Evolutionary conservation across 2,888 invertebrate genomes (phyloP).

Genomic region (Lithophane ornitopus): DNA sequence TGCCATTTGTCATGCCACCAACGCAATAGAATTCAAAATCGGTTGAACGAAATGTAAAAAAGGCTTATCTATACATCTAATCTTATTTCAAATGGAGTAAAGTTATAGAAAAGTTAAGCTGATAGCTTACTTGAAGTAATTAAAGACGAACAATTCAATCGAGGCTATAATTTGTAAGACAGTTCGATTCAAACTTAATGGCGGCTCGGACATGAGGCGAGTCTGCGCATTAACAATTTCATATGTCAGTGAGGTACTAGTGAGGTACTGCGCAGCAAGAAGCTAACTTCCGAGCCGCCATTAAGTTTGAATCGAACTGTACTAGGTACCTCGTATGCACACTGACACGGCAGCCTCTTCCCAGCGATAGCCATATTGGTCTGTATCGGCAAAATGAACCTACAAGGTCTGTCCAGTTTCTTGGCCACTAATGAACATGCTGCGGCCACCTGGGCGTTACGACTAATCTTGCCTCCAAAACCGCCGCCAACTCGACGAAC

Average conservation of each 20-base stretch:
- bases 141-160: not conserved
- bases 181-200: too few species aligned
- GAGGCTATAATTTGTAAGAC: not conserved
- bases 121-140: not conserved
- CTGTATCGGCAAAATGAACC: slow-evolving; percentile 91
- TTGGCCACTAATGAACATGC: slow-evolving; percentile 92
- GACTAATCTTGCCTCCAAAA: slow-evolving; percentile 92
- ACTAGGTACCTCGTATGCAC: slow-evolving; percentile 89
- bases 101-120: not conserved
- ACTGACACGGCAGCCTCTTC: slow-evolving; percentile 87
- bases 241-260: too few species aligned
- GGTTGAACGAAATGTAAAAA: too few species aligned
- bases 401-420: slow-evolving; percentile 89
- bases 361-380: slow-evolving; percentile 92
- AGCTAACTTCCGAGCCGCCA: too few species aligned
- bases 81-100: too few species aligned
- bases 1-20: too few species aligned
- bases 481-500: slow-evolving; percentile 92
- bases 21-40: too few species aligned
- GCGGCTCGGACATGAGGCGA: too few species aligned
- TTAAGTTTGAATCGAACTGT: not conserved
- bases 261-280: too few species aligned
- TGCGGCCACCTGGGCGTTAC: slow-evolving; percentile 88
- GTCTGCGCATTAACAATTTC: too few species aligned
- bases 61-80: too few species aligned